Evolutionary conservation across 2,113 vertebrate genomes (phyloP).

Genomic region (Pterophyllum scalare): DNA sequence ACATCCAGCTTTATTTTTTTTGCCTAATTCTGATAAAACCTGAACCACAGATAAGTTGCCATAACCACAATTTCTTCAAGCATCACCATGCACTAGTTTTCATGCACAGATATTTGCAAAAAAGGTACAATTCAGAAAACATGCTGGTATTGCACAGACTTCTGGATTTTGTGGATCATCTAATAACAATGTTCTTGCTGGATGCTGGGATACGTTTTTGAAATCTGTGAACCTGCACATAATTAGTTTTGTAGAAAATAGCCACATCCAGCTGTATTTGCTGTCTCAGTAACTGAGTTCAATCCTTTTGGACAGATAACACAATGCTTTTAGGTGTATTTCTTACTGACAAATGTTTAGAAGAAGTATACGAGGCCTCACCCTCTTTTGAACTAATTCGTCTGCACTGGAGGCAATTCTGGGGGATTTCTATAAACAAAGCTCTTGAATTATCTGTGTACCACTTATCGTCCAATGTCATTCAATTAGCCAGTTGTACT

Average conservation of each 20-base stretch:
- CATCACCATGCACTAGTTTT: neutral
- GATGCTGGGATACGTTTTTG: neutral
- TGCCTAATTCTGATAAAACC: neutral
- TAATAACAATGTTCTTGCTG: slow-evolving; percentile 1
- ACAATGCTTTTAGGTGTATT: neutral
- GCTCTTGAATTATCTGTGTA: neutral
- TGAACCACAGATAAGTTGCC: neutral
- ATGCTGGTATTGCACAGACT: neutral
- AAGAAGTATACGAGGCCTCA: neutral
- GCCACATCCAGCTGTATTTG: neutral
- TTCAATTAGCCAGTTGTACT: neutral
- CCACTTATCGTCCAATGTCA: neutral
- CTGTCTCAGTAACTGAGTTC: neutral
- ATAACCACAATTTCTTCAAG: neutral
- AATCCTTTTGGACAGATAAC: neutral
- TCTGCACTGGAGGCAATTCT: neutral
- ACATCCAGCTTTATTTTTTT: neutral
- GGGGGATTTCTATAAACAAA: neutral
- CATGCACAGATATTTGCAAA: neutral
- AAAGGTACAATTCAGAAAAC: neutral
- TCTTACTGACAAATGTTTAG: neutral
- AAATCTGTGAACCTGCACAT: neutral
- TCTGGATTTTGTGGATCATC: neutral
- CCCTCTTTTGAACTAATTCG: neutral
- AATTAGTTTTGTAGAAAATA: neutral